Conservation (phyloP, 2,113 vertebrate genomes). For the Catharus minimus region DNA sequence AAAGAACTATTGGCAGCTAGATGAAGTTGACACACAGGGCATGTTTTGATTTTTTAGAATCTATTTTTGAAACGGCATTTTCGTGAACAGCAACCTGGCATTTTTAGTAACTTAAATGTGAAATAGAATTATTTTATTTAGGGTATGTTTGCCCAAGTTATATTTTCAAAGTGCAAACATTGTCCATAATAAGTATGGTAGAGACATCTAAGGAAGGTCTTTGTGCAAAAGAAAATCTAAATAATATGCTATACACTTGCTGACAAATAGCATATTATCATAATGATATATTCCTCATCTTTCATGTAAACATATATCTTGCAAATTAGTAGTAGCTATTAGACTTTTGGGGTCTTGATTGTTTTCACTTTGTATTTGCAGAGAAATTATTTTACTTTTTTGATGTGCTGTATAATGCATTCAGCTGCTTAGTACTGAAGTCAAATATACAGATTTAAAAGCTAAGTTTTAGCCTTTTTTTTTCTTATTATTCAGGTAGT, state of each 20-base stretch:
- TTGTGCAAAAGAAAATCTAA: neutral
- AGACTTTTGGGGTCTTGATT: neutral
- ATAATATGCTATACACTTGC: neutral
- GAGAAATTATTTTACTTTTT: neutral
- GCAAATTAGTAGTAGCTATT: neutral
- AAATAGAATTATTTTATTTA: slow-evolving; percentile 45
- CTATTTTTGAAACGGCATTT: slow-evolving; percentile 44
- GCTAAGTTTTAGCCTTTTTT: neutral
- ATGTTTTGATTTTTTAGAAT: slow-evolving; percentile 13
- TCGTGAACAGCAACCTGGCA: neutral
- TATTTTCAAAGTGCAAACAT: slow-evolving; percentile 40
- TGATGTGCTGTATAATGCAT: neutral
- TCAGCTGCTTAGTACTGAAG: neutral
- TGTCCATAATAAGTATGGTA: neutral
- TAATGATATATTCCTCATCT: neutral
- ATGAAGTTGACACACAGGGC: neutral
- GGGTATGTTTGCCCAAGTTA: slow-evolving; percentile 7
- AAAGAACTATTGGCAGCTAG: neutral
- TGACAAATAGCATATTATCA: neutral
- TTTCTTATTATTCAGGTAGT: neutral
- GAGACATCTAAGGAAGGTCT: neutral
- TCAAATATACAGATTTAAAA: neutral
- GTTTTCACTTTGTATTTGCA: neutral
- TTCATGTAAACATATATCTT: neutral
- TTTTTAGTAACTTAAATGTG: slow-evolving; percentile 60